Evolutionary conservation across 2,888 invertebrate species (phyloP).

Genomic region (Brenthis daphne): DNA sequence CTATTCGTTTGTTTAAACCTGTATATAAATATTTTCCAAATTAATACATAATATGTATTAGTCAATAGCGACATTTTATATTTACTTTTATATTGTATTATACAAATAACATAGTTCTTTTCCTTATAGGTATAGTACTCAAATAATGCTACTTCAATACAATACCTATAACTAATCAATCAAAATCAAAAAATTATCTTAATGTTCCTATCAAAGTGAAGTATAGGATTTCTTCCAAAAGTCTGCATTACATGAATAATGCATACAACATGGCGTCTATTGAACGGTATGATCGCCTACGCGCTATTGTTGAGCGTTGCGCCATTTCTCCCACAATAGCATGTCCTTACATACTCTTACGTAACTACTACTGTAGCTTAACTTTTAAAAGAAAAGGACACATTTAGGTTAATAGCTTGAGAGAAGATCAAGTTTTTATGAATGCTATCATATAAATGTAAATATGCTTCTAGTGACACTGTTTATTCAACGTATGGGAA

Average conservation of each 20-base stretch:
- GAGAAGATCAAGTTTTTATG: slow-evolving; percentile 25
- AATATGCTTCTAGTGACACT: background rate
- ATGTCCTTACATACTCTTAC: slow-evolving; percentile 38
- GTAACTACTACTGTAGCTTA: slow-evolving; percentile 31
- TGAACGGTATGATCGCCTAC: slow-evolving; percentile 43
- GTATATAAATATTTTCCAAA: no score
- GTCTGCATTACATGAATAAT: slow-evolving; percentile 41
- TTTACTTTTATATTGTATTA: no score
- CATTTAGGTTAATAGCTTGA: slow-evolving; percentile 38
- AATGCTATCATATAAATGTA: background rate
- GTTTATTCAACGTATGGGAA: background rate
- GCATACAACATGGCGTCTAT: slow-evolving; percentile 41
- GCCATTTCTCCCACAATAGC: slow-evolving; percentile 38
- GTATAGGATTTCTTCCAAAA: slow-evolving; percentile 34
- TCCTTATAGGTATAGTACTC: no score
- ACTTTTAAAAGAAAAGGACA: slow-evolving; percentile 35
- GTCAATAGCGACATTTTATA: no score
- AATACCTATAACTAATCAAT: slow-evolving; percentile 4
- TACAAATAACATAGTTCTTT: no score
- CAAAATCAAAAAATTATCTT: slow-evolving; percentile 22
- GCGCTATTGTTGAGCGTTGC: slow-evolving; percentile 38
- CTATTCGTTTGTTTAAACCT: no score
- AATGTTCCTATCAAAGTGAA: slow-evolving; percentile 24
- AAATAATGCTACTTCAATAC: no score
- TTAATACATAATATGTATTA: no score